Base-by-base conservation (phyloP, 2,888 invertebrate species). In the Eupithecia insigniata region DNA sequence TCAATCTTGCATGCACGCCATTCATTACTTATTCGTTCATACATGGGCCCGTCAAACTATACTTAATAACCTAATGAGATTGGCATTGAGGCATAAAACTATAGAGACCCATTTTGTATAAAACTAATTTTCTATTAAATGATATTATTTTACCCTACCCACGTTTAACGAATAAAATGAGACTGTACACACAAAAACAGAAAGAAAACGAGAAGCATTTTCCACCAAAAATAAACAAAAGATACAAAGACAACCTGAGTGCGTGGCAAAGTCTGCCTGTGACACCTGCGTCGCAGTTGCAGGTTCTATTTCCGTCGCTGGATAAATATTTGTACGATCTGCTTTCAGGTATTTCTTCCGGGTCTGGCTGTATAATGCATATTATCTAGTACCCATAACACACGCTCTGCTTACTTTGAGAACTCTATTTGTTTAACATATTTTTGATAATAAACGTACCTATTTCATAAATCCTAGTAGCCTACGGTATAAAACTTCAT, bases 11-110 rank as follows among this genome's bases (percentile, higher is more conserved):
- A 16, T 22, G 46, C 28, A 18, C 18, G 28, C 2, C 30, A 30
- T 18, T n/a, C 8, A 60, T 30, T 60, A 60, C 18, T 18, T 18
- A 60, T 60, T 60, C 30, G 30, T 60, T 1, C 18, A 8, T 18
- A 60, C 8, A 60, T 60, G 60, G n/a, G 30, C 60, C 18, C 18
- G 18, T 18, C 32, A 62, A 34, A 34, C 62, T 62, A n/a, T n/a
- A 60, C 30, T 30, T 55, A 62, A 22, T 62, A 32, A 62, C 62
- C 3, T 62, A 62, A 62, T 34, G 34, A 22, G 12, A 62, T 22
- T 62, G 62, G 22, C 22, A 32, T 62, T 62, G 34, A 8, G 32
- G 30, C 62, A 62, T 62, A 34, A 30, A 62, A 32, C 30, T n/a
- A 62, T 22, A n/a, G 18, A 22, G 12, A 26, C 12, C 55, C 26